These are phyloP conservation scores for Spea hammondii DNA, from an alignment of 2,797 vertebrate genomes.

Conservation along the genomic window DNA sequence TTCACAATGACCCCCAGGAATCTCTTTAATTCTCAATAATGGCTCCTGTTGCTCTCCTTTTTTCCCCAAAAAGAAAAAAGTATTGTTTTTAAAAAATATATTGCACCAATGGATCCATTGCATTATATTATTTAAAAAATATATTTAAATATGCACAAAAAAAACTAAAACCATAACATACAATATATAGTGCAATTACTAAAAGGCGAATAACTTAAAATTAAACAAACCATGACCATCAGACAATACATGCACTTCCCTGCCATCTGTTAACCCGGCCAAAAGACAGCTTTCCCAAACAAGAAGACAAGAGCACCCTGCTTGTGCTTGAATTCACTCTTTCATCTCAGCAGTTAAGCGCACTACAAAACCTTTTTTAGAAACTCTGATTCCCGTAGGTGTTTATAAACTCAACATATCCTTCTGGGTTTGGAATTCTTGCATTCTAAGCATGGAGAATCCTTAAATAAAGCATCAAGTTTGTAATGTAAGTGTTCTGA, in stretches of 20 bases:
- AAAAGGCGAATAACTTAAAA: slow-evolving; percentile 4
- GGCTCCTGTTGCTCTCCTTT: too few relatives aligned
- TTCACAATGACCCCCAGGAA: background rate
- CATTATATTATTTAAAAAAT: background rate
- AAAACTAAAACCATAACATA: background rate
- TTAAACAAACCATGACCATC: background rate
- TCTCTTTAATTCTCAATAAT: too few relatives aligned
- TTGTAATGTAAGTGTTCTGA: slow-evolving; percentile 33
- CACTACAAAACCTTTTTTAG: slow-evolving; percentile 17
- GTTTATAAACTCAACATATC: slow-evolving; percentile 13
- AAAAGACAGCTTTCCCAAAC: slow-evolving; percentile 22
- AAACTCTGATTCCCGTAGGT: background rate
- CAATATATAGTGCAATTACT: slow-evolving; percentile 3
- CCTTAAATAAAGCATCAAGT: slow-evolving; percentile 25
- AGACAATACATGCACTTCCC: slow-evolving; percentile 1
- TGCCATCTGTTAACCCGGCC: slow-evolving; percentile 32
- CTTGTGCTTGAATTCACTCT: background rate
- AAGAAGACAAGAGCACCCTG: background rate
- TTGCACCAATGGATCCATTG: background rate
- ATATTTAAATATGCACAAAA: background rate
- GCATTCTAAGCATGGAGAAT: slow-evolving; percentile 13
- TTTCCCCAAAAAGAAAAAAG: too few relatives aligned
- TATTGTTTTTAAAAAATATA: background rate
- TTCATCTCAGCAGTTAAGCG: slow-evolving; percentile 11
- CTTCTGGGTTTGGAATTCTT: slow-evolving; percentile 22